phyloP scores from a whole-genome alignment of 2,888 invertebrate species.

The Synanthedon vespiformis region DNA sequence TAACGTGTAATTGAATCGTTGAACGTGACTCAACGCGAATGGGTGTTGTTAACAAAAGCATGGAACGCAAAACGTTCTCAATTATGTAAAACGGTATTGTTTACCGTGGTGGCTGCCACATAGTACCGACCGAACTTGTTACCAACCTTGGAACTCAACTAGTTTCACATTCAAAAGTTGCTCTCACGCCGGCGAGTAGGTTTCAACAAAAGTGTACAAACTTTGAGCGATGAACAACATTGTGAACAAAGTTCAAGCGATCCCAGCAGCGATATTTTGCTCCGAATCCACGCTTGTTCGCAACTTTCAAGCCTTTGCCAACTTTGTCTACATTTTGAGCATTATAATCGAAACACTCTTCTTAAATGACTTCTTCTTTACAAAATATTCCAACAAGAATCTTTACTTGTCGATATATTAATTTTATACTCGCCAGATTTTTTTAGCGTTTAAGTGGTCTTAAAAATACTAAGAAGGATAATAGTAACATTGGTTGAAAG shows the following conservation, averaged over 20 bases:
- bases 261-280: slow-evolving; percentile 44
- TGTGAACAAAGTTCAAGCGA: slow-evolving; percentile 39
- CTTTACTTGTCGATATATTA: no score
- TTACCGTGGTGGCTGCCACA: slow-evolving; percentile 18
- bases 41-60: background rate
- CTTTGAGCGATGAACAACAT: slow-evolving; percentile 42
- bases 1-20: background rate
- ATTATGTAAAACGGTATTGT: slow-evolving; percentile 36
- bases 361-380: no score
- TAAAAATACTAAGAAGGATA: no score
- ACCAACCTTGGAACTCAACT: slow-evolving; percentile 45
- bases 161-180: slow-evolving; percentile 47
- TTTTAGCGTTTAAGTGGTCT: no score
- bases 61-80: slow-evolving; percentile 20
- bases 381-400: no score
- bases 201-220: slow-evolving; percentile 46
- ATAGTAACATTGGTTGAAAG: no score
- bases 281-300: slow-evolving; percentile 23
- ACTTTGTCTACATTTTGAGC: slow-evolving; percentile 24
- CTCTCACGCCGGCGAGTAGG: slow-evolving; percentile 18
- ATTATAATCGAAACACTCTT: slow-evolving; percentile 4
- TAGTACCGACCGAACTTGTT: slow-evolving; percentile 19
- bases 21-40: background rate
- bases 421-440: no score
- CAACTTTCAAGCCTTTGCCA: slow-evolving; percentile 38